Base-by-base conservation (phyloP, 1,140 invertebrate species). In the Drosophila varians region DNA sequence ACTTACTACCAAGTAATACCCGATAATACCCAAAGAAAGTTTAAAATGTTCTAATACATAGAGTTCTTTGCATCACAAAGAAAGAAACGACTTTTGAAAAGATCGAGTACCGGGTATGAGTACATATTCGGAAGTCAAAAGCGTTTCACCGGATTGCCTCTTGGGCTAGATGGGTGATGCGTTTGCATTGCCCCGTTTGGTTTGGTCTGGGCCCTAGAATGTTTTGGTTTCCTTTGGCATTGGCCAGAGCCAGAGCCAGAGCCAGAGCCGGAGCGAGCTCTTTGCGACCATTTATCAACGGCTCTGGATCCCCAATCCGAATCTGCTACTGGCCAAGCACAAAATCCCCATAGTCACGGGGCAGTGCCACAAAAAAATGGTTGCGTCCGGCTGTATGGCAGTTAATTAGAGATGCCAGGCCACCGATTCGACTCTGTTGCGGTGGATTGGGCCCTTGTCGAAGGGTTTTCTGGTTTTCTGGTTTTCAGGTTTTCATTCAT, bases 231-330 rank as follows among this genome's bases (percentile, higher is more conserved):
- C 45, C 40, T 57, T 57, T 60, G 26, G 56, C 42, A 47, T 12
- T 60, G 61, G 57, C 36, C 28, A 71, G 46, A 57, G 57, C 36
- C 28, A 71, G 46, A 57, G 57, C 36, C 28, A 71, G 46, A 57
- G 57, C 36, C 28, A 71, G 46, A 57, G 57, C 36, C 28, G 70
- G 46, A 57, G 42, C 23, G 49, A 55, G 42, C 25, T 49, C 53
- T 54, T 62, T 77, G 34, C 45, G 53, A 70, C 57, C 43, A 79
- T 75, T 69, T 79, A 79, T 71, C 76, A 79, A 70, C 49, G 12
- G 52, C 51, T 70, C n/a, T 19, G 16, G 28, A 66, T 47, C 60
- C 60, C 26, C 31, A 53, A 42, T 55, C 36, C n/a, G 36, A 38
- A 38, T 55, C 62, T 42, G 65, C 60, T 51, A 9, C 46, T 36